These are phyloP conservation scores for Hypomecis punctinalis DNA, from an alignment of 2,888 invertebrate genomes.

Conservation along the genomic window DNA sequence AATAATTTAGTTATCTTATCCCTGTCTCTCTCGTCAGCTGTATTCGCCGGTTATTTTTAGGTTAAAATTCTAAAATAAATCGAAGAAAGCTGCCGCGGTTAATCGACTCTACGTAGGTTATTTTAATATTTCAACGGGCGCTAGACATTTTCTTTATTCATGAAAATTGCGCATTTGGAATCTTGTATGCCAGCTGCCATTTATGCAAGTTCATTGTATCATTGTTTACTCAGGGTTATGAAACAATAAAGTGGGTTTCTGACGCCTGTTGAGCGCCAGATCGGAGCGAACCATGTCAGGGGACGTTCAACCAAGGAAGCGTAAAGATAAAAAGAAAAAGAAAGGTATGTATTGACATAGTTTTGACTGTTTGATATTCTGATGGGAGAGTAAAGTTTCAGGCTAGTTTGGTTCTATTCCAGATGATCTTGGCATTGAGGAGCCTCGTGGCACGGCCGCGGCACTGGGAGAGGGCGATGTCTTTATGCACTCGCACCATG, in stretches of 20 bases:
- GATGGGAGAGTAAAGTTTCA: slow-evolving; percentile 15
- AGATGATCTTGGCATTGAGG: slow-evolving; percentile 80
- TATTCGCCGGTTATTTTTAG: slow-evolving; percentile 83
- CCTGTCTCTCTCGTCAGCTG: slow-evolving; percentile 74
- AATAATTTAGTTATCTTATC: slow-evolving; percentile 39
- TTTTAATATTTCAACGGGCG: slow-evolving; percentile 78
- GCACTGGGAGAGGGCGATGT: slow-evolving; percentile 87
- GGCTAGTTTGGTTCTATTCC: slow-evolving; percentile 44
- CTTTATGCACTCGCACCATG: slow-evolving; percentile 91
- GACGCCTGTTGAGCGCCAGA: slow-evolving; percentile 76
- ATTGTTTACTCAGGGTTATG: slow-evolving; percentile 82
- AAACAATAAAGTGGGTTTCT: slow-evolving; percentile 75
- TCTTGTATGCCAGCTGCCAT: slow-evolving; percentile 56
- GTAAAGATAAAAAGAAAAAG: slow-evolving; percentile 92
- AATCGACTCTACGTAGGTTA: slow-evolving; percentile 72
- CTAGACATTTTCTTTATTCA: slow-evolving; percentile 66
- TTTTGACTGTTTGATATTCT: background rate
- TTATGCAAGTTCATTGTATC: slow-evolving; percentile 63
- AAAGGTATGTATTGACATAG: slow-evolving; percentile 85
- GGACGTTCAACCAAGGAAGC: slow-evolving; percentile 94
- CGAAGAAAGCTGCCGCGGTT: slow-evolving; percentile 73
- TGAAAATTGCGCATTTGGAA: slow-evolving; percentile 78
- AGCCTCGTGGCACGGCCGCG: slow-evolving; percentile 78
- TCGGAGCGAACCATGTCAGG: slow-evolving; percentile 89
- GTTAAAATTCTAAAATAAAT: slow-evolving; percentile 83